Percentiles rank a stretch among this genome's conserved stretches.
Evolutionary conservation across 2,888 invertebrate genomes (phyloP).

Genomic region (Dryadula phaetusa): DNA sequence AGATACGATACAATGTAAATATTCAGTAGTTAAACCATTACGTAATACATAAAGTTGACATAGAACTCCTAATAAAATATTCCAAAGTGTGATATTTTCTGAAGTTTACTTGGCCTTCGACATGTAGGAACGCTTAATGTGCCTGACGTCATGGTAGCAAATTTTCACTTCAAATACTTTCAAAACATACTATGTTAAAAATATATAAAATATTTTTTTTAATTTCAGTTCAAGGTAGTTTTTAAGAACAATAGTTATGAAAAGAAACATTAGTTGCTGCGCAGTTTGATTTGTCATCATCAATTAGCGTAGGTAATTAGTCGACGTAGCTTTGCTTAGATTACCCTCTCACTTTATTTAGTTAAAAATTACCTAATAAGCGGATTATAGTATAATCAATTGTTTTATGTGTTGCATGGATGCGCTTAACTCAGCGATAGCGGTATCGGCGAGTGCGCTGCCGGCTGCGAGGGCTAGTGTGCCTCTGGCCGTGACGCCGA

Average conservation of each 20-base stretch:
- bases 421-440: constrained; percentile 45
- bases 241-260: constrained; percentile 6
- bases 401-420: constrained; percentile 25
- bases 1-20: constrained; percentile 39
- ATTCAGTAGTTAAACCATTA: constrained; percentile 44
- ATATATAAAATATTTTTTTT: too few relatives aligned
- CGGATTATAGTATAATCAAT: constrained; percentile 32
- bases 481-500: constrained; percentile 65
- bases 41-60: constrained; percentile 48
- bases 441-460: constrained; percentile 39
- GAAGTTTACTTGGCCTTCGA: constrained; percentile 69
- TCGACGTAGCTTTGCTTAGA: constrained; percentile 27
- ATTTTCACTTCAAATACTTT: too few relatives aligned
- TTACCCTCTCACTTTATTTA: constrained; percentile 36
- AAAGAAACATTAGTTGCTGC: constrained; percentile 28
- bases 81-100: constrained; percentile 61
- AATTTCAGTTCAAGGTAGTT: too few relatives aligned
- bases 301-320: constrained; percentile 41
- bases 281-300: constrained; percentile 36
- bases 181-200: background rate
- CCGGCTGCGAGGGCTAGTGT: constrained; percentile 56
- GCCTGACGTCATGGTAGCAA: constrained; percentile 54
- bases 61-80: constrained; percentile 51
- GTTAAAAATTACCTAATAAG: constrained; percentile 29
- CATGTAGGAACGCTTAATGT: constrained; percentile 55